Percentiles rank a stretch among this genome's conserved stretches.
These are phyloP conservation scores for Nymphalis io DNA, from an alignment of 1,140 invertebrate species.

Conservation along the genomic window DNA sequence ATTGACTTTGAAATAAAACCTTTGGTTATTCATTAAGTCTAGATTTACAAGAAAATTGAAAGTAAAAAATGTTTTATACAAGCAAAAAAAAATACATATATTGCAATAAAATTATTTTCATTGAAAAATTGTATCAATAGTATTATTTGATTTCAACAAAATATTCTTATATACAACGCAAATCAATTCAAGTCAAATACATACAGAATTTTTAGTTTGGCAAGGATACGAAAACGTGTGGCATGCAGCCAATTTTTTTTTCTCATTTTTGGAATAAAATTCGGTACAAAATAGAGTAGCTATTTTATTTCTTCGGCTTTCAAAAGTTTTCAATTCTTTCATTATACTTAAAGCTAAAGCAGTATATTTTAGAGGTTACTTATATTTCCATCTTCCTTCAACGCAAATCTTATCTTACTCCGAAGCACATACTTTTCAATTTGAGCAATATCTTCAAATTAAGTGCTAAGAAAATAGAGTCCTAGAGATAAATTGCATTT, in stretches of 20 bases:
- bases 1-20: no score
- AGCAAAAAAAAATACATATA: no score
- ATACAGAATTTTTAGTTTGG: conserved; percentile 14
- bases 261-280: not conserved
- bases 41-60: no score
- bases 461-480: no score
- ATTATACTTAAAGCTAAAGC: not conserved
- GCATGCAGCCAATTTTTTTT: conserved; percentile 18
- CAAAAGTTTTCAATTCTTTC: not conserved
- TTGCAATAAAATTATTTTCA: not conserved
- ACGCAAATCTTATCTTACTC: not conserved
- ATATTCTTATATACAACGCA: conserved; percentile 10
- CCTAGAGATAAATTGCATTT: no score
- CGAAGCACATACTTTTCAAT: no score
- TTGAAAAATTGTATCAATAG: not conserved
- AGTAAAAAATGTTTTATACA: no score
- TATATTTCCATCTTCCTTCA: not conserved
- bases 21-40: no score
- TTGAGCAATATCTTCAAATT: no score
- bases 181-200: conserved; percentile 25
- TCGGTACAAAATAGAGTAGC: not conserved
- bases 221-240: conserved; percentile 19
- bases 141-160: conserved; percentile 9
- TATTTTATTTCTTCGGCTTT: not conserved
- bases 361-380: not conserved